A percentile compares a stretch with the other conserved stretches of the same genome.
These are phyloP conservation scores for Melanotus villosus DNA, from an alignment of 2,888 invertebrate species.

Conservation along the genomic window DNA sequence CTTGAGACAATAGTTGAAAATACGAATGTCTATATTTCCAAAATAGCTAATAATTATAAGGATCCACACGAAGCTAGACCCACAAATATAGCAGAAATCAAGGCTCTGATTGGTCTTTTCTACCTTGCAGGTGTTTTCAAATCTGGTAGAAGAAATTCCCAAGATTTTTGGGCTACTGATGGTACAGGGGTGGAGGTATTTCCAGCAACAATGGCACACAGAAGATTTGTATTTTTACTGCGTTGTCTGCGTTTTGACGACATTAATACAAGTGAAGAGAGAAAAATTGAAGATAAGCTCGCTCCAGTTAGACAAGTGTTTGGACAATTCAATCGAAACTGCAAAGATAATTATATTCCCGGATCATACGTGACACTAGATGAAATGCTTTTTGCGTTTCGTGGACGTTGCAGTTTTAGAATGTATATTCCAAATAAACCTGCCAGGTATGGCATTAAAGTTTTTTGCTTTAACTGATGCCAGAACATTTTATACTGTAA, in stretches of 20 bases:
- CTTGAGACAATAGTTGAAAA: background rate
- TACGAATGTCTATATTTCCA: background rate
- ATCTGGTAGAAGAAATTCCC: background rate
- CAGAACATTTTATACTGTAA: background rate
- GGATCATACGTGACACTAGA: slow-evolving; percentile 51
- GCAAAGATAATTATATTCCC: slow-evolving; percentile 16
- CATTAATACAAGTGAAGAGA: background rate
- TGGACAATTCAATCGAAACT: background rate
- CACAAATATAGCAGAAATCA: background rate
- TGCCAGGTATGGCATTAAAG: slow-evolving; percentile 27
- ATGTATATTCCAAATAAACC: slow-evolving; percentile 38
- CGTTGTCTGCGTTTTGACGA: background rate
- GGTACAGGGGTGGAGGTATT: background rate
- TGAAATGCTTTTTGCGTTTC: slow-evolving; percentile 47
- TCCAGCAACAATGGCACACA: background rate
- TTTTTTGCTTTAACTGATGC: slow-evolving; percentile 18
- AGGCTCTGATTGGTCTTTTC: background rate
- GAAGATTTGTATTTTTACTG: background rate
- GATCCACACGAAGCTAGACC: background rate
- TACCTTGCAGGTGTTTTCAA: background rate
- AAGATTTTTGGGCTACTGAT: background rate
- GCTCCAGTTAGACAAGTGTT: background rate
- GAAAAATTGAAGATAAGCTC: background rate
- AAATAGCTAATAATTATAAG: background rate
- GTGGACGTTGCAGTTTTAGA: slow-evolving; percentile 49